phyloP scores from a whole-genome alignment of 2,797 vertebrate species.

The Eulemur mongoz region DNA sequence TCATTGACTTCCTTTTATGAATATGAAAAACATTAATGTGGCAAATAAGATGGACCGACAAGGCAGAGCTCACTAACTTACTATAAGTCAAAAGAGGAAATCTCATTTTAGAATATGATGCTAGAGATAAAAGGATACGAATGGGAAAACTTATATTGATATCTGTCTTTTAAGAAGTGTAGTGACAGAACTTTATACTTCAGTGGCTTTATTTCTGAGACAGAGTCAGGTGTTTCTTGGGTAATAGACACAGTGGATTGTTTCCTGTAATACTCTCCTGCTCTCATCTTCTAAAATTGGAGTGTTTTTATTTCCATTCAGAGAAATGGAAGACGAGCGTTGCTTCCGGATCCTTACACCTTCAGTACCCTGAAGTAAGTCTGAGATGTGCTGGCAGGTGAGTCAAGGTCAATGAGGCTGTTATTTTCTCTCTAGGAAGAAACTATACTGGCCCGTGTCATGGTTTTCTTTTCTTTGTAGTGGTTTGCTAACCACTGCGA shows the following conservation, averaged over 20 bases:
- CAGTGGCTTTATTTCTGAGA: not conserved
- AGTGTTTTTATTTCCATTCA: constrained; percentile 65
- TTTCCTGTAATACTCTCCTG: constrained; percentile 38
- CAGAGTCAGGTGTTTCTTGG: not conserved
- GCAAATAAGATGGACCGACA: not conserved
- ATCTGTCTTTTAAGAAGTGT: not conserved
- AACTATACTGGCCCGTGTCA: not conserved
- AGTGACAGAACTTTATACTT: not conserved
- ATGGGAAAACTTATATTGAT: not conserved
- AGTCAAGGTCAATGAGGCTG: constrained; percentile 42
- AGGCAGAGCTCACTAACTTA: not conserved
- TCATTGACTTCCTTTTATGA: constrained; percentile 49
- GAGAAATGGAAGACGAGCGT: constrained; percentile 23
- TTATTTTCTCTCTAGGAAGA: constrained; percentile 59
- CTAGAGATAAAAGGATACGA: constrained; percentile 1
- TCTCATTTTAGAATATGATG: not conserved
- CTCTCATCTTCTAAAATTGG: constrained; percentile 64
- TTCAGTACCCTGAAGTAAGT: not conserved
- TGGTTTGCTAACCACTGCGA: constrained; percentile 10
- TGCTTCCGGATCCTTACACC: not conserved
- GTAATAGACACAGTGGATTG: constrained; percentile 37
- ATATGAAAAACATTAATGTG: not conserved
- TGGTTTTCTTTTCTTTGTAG: not conserved
- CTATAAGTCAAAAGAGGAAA: not conserved
- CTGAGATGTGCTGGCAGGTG: not conserved